Conservation (phyloP, 2,797 vertebrate species). For the Acestrorhynchus altus region DNA sequence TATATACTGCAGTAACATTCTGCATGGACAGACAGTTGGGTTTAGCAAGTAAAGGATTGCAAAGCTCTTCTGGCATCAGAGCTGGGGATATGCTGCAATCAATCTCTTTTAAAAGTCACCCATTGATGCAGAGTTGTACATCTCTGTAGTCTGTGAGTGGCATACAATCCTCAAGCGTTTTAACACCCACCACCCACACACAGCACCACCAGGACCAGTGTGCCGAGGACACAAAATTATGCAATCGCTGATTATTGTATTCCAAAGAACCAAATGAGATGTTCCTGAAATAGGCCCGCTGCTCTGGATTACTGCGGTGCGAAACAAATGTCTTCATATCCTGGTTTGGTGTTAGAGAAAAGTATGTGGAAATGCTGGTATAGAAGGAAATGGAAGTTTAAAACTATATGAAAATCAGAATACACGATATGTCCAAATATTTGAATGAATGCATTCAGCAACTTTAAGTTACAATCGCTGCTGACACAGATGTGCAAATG, state of each 20-base stretch:
- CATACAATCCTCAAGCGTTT: neutral
- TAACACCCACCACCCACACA: constrained; percentile 3
- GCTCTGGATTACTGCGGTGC: constrained; percentile 38
- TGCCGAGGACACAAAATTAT: constrained; percentile 19
- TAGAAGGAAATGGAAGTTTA: neutral
- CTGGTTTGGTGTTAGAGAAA: neutral
- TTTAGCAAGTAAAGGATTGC: neutral
- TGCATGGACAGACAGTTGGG: neutral
- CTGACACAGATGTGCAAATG: too few relatives aligned
- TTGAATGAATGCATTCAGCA: too few relatives aligned
- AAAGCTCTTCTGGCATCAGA: neutral
- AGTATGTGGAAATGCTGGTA: neutral
- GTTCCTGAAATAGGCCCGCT: constrained; percentile 64
- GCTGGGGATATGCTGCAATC: neutral
- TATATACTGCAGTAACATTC: too few relatives aligned
- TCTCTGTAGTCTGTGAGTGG: neutral
- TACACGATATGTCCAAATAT: too few relatives aligned
- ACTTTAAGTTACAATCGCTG: too few relatives aligned
- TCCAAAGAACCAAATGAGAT: constrained; percentile 42
- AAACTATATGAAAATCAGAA: too few relatives aligned
- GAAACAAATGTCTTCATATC: constrained; percentile 58
- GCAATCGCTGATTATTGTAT: constrained; percentile 21
- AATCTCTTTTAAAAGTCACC: neutral
- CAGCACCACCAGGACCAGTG: constrained; percentile 7
- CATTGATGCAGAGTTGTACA: neutral